Evolutionary conservation across 2,888 invertebrate species (phyloP).

Genomic region (Asteroscopus sphinx): DNA sequence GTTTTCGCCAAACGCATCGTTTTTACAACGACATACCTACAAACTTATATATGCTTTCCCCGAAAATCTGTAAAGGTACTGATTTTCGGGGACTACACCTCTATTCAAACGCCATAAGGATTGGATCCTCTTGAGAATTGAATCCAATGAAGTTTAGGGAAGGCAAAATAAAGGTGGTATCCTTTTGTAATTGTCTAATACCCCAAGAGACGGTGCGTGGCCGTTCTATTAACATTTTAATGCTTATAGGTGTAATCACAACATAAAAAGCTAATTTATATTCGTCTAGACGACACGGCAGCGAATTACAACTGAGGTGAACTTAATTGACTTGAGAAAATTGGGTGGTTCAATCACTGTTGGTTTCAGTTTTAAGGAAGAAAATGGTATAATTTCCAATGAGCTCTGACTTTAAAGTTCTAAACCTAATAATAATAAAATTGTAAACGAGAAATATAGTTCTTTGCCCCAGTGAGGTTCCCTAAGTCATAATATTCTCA

Average conservation of each 20-base stretch:
- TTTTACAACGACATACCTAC: constrained; percentile 66
- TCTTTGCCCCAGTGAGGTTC: too few species aligned
- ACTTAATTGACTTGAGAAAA: constrained; percentile 50
- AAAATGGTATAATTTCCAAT: background rate
- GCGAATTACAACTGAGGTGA: constrained; percentile 60
- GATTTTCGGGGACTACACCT: too few species aligned
- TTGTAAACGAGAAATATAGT: too few species aligned
- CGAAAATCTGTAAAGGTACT: background rate
- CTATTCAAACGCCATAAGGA: constrained; percentile 16
- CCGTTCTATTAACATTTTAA: constrained; percentile 83
- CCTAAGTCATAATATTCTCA: too few species aligned
- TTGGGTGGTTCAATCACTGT: constrained; percentile 15
- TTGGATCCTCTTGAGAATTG: constrained; percentile 19
- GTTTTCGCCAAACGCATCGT: constrained; percentile 74
- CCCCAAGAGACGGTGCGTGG: constrained; percentile 74
- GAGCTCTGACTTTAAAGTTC: too few species aligned
- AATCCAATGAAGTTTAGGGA: constrained; percentile 3
- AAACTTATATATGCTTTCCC: constrained; percentile 28
- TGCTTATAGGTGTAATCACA: constrained; percentile 79
- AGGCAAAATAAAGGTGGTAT: constrained; percentile 49
- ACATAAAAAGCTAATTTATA: constrained; percentile 78
- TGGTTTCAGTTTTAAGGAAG: background rate
- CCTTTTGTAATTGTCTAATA: constrained; percentile 78
- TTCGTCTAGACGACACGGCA: constrained; percentile 83
- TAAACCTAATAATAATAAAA: too few species aligned